phyloP scores from a whole-genome alignment of 2,797 vertebrate genomes.

The Gallinago solitaria region DNA sequence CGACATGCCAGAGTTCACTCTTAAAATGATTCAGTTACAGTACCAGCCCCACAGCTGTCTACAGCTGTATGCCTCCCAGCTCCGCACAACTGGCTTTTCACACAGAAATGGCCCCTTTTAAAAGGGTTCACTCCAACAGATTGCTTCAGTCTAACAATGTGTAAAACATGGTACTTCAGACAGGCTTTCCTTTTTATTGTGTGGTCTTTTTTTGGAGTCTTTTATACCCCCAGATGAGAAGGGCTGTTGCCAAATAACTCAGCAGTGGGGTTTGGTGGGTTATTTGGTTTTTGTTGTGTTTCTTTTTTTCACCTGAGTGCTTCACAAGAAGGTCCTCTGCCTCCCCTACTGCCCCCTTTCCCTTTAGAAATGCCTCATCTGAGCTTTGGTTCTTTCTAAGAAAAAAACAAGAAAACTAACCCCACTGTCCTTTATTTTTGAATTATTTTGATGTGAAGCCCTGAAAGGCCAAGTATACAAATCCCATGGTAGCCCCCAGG shows the following conservation, averaged over 20 bases:
- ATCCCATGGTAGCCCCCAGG: not conserved
- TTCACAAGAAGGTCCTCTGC: not conserved
- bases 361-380: not conserved
- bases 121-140: slow-evolving; percentile 50
- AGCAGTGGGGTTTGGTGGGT: not conserved
- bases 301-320: not conserved
- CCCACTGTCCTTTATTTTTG: not conserved
- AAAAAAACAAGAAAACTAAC: not conserved
- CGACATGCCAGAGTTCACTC: slow-evolving; percentile 52
- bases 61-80: slow-evolving; percentile 77
- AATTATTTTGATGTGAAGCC: not conserved
- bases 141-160: not conserved
- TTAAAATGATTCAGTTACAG: slow-evolving; percentile 59
- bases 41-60: slow-evolving; percentile 74
- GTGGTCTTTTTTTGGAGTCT: not conserved
- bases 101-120: slow-evolving; percentile 56
- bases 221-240: slow-evolving; percentile 6
- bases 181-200: slow-evolving; percentile 36
- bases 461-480: not conserved
- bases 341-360: not conserved
- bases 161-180: slow-evolving; percentile 50
- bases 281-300: not conserved
- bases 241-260: not conserved
- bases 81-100: slow-evolving; percentile 67
- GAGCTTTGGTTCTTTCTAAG: not conserved